Percentiles rank a stretch among this genome's conserved stretches.
These are phyloP conservation scores for Porites cylindrica DNA, from an alignment of 92 coral and sea anemone genomes.

Conservation along the genomic window DNA sequence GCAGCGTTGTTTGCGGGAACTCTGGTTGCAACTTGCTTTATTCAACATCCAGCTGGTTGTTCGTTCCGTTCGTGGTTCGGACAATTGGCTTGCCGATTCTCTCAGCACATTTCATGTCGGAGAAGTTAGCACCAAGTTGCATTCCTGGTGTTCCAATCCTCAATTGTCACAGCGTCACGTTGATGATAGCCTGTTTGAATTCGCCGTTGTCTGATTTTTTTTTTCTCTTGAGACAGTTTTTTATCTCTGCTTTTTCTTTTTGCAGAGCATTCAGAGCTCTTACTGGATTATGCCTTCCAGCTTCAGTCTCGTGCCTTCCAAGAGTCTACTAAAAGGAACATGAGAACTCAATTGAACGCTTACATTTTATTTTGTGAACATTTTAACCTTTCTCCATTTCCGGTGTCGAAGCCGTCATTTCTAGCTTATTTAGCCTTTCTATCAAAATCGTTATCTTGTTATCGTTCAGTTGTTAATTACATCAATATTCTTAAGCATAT, in stretches of 20 bases:
- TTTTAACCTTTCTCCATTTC: slow-evolving; percentile 38
- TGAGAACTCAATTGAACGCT: slow-evolving; percentile 53
- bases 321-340: slow-evolving; percentile 68
- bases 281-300: slow-evolving; percentile 32
- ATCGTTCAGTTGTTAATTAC: slow-evolving; percentile 53
- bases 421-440: slow-evolving; percentile 56
- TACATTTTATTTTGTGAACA: slow-evolving; percentile 48
- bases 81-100: too few relatives aligned
- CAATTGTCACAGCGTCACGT: not conserved
- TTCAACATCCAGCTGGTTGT: slow-evolving; percentile 21
- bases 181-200: too few relatives aligned
- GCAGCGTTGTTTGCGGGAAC: slow-evolving; percentile 52
- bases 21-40: slow-evolving; percentile 15
- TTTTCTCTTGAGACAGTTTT: too few relatives aligned
- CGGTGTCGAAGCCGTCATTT: slow-evolving; percentile 44
- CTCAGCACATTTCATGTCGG: slow-evolving; percentile 32
- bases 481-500: slow-evolving; percentile 64
- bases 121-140: slow-evolving; percentile 11
- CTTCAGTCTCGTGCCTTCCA: slow-evolving; percentile 52
- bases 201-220: too few relatives aligned
- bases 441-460: slow-evolving; percentile 46
- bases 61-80: not conserved
- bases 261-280: slow-evolving; percentile 3
- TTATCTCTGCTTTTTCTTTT: not conserved
- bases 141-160: slow-evolving; percentile 42